Percentiles rank a stretch among this genome's conserved stretches.
phyloP scores from a whole-genome alignment of 2,797 vertebrate genomes.

The Delichon dasypus region DNA sequence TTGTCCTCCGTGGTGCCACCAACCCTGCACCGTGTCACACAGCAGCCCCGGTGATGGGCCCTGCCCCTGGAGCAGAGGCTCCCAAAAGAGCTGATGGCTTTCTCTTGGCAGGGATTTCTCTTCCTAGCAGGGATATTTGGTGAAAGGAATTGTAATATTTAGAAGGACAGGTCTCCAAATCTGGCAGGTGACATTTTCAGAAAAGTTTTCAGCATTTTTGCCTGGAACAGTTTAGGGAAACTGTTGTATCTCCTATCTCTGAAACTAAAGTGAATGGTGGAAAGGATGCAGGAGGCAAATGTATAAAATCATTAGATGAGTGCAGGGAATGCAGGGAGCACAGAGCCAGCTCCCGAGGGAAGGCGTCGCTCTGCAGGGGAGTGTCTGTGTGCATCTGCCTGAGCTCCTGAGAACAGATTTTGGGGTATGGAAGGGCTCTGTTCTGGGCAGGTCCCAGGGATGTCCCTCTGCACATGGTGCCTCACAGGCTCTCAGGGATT shows the following conservation, averaged over 20 bases:
- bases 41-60: not conserved
- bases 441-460: not conserved
- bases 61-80: not conserved
- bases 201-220: not conserved
- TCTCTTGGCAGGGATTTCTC: not conserved
- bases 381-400: not conserved
- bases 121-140: not conserved
- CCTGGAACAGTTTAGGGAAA: not conserved
- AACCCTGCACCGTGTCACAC: not conserved
- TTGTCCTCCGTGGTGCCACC: not conserved
- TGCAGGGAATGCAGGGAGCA: rapidly evolving
- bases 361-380: rapidly evolving
- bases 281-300: not conserved
- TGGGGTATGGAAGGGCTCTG: not conserved
- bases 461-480: not conserved
- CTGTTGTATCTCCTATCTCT: not conserved
- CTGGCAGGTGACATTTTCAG: not conserved
- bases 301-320: not conserved
- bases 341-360: not conserved
- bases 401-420: not conserved
- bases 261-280: not conserved
- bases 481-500: not conserved
- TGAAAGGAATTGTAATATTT: not conserved
- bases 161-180: not conserved
- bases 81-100: not conserved